Evolutionary conservation across 1,140 invertebrate genomes (phyloP).

Genomic region (Palaemon carinicauda): DNA sequence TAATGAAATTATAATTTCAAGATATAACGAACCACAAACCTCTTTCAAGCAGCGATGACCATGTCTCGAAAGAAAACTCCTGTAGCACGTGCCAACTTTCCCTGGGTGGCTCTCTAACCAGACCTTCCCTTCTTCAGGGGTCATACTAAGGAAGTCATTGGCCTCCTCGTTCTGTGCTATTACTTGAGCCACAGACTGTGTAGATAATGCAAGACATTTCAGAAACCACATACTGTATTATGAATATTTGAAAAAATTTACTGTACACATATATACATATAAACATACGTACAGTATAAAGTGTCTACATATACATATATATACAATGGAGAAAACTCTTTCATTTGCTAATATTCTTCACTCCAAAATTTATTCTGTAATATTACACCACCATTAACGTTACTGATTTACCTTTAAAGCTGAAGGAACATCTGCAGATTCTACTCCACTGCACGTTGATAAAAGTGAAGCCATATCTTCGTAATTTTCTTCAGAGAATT

Average conservation of each 20-base stretch:
- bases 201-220: not conserved
- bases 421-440: slow-evolving; percentile 75
- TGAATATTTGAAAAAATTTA: no score
- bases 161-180: slow-evolving; percentile 67
- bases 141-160: slow-evolving; percentile 69
- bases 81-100: slow-evolving; percentile 67
- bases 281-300: no score
- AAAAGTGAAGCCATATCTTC: slow-evolving; percentile 73
- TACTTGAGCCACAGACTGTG: slow-evolving; percentile 67
- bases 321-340: no score
- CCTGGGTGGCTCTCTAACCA: slow-evolving; percentile 72
- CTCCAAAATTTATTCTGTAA: no score
- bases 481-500: slow-evolving; percentile 64
- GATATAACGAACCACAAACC: no score
- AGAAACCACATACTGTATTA: no score
- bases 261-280: no score
- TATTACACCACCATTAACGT: no score
- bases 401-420: slow-evolving; percentile 63
- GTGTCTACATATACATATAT: no score
- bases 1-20: no score
- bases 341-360: no score
- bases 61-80: slow-evolving; percentile 74
- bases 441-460: slow-evolving; percentile 72
- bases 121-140: slow-evolving; percentile 67
- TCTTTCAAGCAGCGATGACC: slow-evolving; percentile 80